Conservation (phyloP, 2,888 invertebrate species). For the Syrista parreyssii region DNA sequence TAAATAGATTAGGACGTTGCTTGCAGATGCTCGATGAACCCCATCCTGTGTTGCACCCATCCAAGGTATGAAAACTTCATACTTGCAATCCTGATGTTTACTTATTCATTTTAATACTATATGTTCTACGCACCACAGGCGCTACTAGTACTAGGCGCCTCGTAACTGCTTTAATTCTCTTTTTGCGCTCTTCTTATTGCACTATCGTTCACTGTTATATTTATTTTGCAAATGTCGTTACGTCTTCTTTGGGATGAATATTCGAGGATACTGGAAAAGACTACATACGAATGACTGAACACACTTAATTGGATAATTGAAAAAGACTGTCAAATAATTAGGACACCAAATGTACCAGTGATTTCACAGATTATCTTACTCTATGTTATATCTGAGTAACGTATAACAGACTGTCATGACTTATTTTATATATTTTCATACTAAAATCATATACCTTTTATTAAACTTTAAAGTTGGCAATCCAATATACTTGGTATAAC, state of each 20-base stretch:
- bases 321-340: background rate
- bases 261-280: background rate
- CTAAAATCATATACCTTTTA: background rate
- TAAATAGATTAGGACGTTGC: conserved; percentile 61
- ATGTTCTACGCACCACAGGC: background rate
- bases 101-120: background rate
- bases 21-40: conserved; percentile 66
- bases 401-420: background rate
- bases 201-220: background rate
- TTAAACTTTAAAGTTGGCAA: background rate
- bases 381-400: background rate
- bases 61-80: conserved; percentile 60
- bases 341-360: background rate
- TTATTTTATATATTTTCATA: background rate
- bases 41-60: conserved; percentile 65
- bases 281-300: background rate
- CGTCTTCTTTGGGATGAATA: background rate
- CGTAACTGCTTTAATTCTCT: background rate
- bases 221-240: background rate
- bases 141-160: no score
- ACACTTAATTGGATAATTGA: background rate
- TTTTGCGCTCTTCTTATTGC: background rate
- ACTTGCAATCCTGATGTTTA: conserved; percentile 10
- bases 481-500: no score
- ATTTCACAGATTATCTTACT: background rate